Evolutionary conservation across 1,140 invertebrate genomes (phyloP).

Genomic region (Neodiprion pinetum): DNA sequence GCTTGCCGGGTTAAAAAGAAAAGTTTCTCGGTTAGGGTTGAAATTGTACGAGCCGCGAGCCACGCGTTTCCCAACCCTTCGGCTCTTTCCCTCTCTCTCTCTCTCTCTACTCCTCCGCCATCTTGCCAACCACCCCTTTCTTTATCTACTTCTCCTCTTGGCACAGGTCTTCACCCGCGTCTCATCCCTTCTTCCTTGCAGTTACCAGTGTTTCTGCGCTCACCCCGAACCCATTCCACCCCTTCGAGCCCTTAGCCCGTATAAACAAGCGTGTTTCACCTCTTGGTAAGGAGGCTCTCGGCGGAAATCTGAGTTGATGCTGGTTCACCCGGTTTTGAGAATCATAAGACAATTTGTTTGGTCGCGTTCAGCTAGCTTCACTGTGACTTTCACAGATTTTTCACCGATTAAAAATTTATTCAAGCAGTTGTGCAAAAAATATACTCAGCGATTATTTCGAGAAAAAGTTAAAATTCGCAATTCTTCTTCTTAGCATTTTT

Average conservation of each 20-base stretch:
- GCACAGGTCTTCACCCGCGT: neutral
- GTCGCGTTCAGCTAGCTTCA: no score
- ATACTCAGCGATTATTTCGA: no score
- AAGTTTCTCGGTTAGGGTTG: constrained; percentile 32
- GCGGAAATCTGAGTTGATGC: no score
- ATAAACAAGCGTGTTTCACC: constrained; percentile 48
- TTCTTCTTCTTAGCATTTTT: no score
- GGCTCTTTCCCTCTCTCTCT: neutral
- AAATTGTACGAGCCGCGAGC: constrained; percentile 10
- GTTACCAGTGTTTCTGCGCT: neutral
- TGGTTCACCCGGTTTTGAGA: no score
- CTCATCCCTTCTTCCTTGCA: neutral
- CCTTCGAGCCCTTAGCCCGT: constrained; percentile 34
- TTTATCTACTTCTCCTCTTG: neutral
- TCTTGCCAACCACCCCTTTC: neutral
- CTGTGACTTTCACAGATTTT: no score
- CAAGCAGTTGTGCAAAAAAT: no score
- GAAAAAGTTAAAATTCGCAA: no score
- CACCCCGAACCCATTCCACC: neutral
- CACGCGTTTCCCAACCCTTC: neutral
- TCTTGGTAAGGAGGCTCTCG: constrained; percentile 24
- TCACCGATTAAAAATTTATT: no score
- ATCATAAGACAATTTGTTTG: no score
- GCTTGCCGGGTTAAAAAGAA: constrained; percentile 46
- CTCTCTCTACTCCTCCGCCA: neutral